Base-by-base conservation (phyloP, 2,113 vertebrate species). In the Thalassoma bifasciatum region DNA sequence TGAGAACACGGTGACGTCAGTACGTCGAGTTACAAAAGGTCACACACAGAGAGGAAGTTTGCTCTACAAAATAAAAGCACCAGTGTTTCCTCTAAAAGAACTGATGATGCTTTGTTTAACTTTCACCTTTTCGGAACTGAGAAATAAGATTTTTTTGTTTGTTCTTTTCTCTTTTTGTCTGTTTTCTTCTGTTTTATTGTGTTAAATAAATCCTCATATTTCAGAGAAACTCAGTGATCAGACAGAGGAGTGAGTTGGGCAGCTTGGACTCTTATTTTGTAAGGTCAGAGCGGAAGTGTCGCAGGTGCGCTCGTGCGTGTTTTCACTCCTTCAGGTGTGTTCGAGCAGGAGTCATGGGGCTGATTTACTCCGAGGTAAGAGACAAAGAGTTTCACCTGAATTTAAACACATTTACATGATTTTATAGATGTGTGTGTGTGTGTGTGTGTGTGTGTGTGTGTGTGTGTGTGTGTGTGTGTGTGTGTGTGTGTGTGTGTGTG, bases 341-440 rank as follows among this genome's bases (percentile, higher is more conserved):
- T 30, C 5, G 3, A 2, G 21, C n/a, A 1, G 37, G 30, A 1
- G 74, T 36, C 69, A 91, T 91, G 90, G 86, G 90, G 23, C 44
- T 73, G 5, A 54, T 71, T 11, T 91, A 91, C 65, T 91, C 90
- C 0, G 69, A 90, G 88, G 90, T 91, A 75, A 81, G 72, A 65
- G 1, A 37, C 12, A 38, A 4, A 34, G 5, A 0, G 22, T 17
- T 38, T 46, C 0, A 16, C 44, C 30, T 30, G 30, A 30, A 30
- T n/a, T n/a, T n/a, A n/a, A n/a, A n/a, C n/a, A n/a, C n/a, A n/a
- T n/a, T n/a, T n/a, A n/a, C n/a, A n/a, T n/a, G n/a, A n/a, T n/a
- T n/a, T n/a, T n/a, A n/a, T n/a, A n/a, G n/a, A 6, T 30, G 30
- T 30, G 30, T 30, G 30, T 30, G 30, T 30, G 30, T 30, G 30